Percentiles rank a stretch among this genome's conserved stretches.
These are phyloP conservation scores for Myotis brandtii DNA, from an alignment of 2,113 vertebrate species.

Conservation along the genomic window DNA sequence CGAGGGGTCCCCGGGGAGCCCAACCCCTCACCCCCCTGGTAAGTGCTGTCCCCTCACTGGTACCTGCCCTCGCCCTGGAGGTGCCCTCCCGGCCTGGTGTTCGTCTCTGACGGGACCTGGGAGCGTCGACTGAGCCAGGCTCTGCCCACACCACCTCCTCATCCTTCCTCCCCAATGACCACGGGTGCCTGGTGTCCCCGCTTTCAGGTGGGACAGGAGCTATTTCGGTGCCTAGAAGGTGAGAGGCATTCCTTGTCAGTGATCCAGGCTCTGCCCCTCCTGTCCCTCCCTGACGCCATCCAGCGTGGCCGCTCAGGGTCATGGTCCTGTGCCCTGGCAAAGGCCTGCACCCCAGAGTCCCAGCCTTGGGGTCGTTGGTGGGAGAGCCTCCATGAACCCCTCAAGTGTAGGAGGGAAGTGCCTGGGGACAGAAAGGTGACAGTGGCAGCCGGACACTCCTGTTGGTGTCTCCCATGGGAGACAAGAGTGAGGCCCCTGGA, in stretches of 20 bases:
- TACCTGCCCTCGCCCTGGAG: not conserved
- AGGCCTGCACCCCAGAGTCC: accelerated
- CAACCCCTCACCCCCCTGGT: constrained; percentile 40
- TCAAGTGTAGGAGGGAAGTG: not conserved
- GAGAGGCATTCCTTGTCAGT: not conserved
- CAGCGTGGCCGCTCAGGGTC: no score
- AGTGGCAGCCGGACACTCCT: not conserved
- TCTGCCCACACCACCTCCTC: accelerated
- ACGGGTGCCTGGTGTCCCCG: accelerated
- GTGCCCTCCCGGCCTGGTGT: not conserved
- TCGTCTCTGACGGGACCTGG: not conserved
- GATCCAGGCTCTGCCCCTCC: not conserved
- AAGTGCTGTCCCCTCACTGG: not conserved
- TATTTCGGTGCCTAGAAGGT: not conserved
- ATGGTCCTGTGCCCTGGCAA: not conserved
- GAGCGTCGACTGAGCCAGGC: accelerated
- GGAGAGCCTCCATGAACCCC: not conserved
- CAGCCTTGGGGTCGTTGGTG: accelerated
- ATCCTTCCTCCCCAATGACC: no score
- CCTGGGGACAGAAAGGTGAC: not conserved
- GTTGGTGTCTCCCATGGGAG: not conserved
- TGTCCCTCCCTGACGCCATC: accelerated
- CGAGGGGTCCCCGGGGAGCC: not conserved
- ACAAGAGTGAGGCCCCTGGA: not conserved
- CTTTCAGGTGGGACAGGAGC: not conserved